Percentiles rank a stretch among this genome's conserved stretches.
These are phyloP conservation scores for Brachystomella parvula DNA, from an alignment of 1,140 invertebrate species.

Conservation along the genomic window DNA sequence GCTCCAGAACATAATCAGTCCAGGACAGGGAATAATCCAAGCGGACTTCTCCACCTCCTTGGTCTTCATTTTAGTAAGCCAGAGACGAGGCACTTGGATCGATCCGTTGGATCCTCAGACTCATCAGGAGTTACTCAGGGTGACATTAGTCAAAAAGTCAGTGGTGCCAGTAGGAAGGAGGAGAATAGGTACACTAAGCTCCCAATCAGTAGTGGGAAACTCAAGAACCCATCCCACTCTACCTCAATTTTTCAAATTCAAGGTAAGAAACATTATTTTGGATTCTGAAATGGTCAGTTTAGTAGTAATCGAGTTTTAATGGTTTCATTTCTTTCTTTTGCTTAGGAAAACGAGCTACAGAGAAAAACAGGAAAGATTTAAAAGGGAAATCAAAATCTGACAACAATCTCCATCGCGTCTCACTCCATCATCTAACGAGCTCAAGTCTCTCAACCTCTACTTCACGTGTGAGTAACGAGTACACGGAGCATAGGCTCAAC, in stretches of 20 bases:
- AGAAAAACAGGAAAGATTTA: constrained; percentile 26
- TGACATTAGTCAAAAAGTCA: constrained; percentile 11
- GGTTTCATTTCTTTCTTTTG: constrained; percentile 30
- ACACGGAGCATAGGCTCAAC: constrained; percentile 18
- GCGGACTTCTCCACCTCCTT: constrained; percentile 34
- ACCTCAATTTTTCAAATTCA: neutral
- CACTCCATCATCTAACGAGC: neutral
- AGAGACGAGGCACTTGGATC: constrained; percentile 33
- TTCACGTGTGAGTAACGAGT: neutral
- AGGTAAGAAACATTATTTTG: neutral
- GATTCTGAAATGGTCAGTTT: neutral
- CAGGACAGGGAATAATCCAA: neutral
- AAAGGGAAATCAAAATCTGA: constrained; percentile 43
- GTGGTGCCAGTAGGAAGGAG: constrained; percentile 28
- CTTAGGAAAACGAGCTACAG: constrained; percentile 25
- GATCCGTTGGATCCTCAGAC: neutral
- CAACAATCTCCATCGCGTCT: constrained; percentile 41
- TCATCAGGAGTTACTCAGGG: constrained; percentile 10
- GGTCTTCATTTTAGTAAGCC: constrained; percentile 33
- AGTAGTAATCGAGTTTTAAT: constrained; percentile 1
- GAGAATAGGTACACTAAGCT: constrained; percentile 41
- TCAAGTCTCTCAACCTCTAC: neutral
- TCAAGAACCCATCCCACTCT: constrained; percentile 1
- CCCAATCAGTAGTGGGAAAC: constrained; percentile 22
- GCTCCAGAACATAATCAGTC: neutral